Conservation (phyloP, 2,113 vertebrate species). For the Phalacrocorax carbo region DNA sequence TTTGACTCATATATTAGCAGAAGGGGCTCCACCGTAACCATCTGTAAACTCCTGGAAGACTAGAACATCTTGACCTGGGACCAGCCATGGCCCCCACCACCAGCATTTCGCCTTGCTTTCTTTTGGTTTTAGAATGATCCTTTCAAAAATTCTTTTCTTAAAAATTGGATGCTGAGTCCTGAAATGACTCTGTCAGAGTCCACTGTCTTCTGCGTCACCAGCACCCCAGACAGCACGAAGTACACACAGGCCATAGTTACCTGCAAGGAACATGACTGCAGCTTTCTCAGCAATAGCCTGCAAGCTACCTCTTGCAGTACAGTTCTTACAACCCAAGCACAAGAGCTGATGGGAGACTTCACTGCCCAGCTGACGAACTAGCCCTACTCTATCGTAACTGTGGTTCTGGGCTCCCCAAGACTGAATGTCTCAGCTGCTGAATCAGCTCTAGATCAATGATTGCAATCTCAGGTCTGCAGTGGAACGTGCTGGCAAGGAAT, state of each 20-base stretch:
- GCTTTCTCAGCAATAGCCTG: neutral
- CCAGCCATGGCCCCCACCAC: neutral
- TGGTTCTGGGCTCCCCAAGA: neutral
- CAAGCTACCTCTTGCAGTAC: neutral
- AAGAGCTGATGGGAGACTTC: neutral
- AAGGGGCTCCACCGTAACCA: neutral
- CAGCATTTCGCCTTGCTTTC: neutral
- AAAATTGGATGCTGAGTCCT: neutral
- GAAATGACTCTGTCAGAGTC: neutral
- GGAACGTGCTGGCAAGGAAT: neutral
- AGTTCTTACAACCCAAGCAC: neutral
- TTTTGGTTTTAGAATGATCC: neutral
- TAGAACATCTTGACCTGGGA: neutral
- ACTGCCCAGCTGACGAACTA: neutral
- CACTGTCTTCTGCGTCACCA: neutral
- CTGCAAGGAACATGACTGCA: neutral
- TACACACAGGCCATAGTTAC: rapidly evolving
- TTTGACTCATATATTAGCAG: neutral
- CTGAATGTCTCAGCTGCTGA: neutral
- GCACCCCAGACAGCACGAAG: neutral
- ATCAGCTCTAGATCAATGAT: rapidly evolving
- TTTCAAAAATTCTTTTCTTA: neutral
- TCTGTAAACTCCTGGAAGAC: neutral
- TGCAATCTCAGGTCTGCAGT: neutral
- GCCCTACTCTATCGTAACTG: neutral